Base-by-base conservation (phyloP, 2,888 invertebrate species). In the Heliconius cydno region DNA sequence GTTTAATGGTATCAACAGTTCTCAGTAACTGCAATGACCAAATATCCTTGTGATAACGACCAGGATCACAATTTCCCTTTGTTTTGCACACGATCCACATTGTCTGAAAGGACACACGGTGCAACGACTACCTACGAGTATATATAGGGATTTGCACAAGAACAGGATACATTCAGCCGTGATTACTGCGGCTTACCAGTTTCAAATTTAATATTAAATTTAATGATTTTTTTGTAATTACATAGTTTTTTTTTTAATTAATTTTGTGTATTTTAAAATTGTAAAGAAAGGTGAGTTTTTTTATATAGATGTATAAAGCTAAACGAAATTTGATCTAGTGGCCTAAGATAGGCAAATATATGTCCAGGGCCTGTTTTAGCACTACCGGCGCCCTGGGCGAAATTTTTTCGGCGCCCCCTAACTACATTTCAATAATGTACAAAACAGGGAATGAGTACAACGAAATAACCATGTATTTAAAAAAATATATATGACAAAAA, bases 111-210 rank as follows among this genome's bases (percentile, higher is more conserved):
- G n/a, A 77, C 60, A 60, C n/a, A 25, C 12, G 67, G 19, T 19
- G 6, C 7, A 52, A 28, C 41, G 41, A 13, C 22, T 77, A 80
- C 28, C 15, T 65, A 34, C 34, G 34, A 34, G 34, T 34, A 65
- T 80, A 80, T 66, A 80, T 70, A 60, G 15, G 13, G 41, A 46
- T 22, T 41, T 71, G 6, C 63, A 22, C n/a, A 25, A n/a, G 13
- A 1, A 41, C n/a, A 60, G 9, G 12, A 75, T 72, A 79, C 81
- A 83, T 78, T 85, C 78, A 73, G 84, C 84, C 85, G 85, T 83
- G 84, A 38, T 13, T 9, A 19, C 75, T 79, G 81, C 83, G 85
- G 85, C 83, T 84, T 67, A 75, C 77, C 75, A 72, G 75, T n/a
- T 60, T 60, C 15, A 28, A 15, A 28, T 73, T 66, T 5, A 12